phyloP scores from a whole-genome alignment of 2,797 vertebrate genomes.

The Chiloscyllium punctatum region DNA sequence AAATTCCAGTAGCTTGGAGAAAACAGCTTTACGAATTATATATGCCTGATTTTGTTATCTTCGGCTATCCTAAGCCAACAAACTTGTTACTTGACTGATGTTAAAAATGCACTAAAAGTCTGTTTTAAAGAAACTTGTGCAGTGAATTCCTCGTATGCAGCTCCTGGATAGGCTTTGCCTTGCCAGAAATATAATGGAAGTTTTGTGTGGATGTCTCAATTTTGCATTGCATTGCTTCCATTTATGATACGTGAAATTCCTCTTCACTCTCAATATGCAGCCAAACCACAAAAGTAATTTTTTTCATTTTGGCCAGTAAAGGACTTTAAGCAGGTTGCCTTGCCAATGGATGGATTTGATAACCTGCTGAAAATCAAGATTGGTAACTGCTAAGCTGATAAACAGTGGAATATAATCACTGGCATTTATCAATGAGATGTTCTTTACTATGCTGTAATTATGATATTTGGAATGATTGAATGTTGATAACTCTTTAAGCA shows the following conservation, averaged over 20 bases:
- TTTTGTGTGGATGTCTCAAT: no score
- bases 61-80: constrained; percentile 80
- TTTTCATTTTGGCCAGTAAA: constrained; percentile 25
- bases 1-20: constrained; percentile 68
- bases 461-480: background rate
- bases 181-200: background rate
- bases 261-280: background rate
- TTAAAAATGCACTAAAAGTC: background rate
- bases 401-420: background rate
- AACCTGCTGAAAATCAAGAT: background rate
- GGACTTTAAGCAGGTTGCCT: background rate
- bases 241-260: background rate
- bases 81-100: constrained; percentile 53
- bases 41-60: constrained; percentile 82
- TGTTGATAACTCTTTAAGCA: background rate
- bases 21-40: constrained; percentile 81
- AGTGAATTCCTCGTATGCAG: background rate
- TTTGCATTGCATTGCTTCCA: background rate
- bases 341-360: background rate
- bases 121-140: background rate
- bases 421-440: background rate
- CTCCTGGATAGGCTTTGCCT: background rate
- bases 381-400: background rate
- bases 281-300: background rate
- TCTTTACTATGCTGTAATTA: background rate